These are phyloP conservation scores for Oryctes rhinoceros DNA, from an alignment of 1,140 invertebrate species.

Conservation along the genomic window DNA sequence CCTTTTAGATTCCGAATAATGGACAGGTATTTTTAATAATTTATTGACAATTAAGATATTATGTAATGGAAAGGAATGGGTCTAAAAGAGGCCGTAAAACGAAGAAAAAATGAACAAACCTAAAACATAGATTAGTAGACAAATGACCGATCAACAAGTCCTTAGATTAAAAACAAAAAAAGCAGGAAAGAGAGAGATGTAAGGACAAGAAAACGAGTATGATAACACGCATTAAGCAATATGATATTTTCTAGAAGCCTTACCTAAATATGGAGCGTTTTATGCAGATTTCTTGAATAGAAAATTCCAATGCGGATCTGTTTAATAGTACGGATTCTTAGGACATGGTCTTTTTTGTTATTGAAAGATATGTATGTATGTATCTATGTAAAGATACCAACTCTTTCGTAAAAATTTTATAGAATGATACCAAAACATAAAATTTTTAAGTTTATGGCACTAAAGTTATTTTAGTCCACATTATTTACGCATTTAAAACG, in stretches of 20 bases:
- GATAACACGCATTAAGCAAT: background rate
- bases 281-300: background rate
- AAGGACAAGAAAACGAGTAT: background rate
- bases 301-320: background rate
- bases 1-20: conserved; percentile 37
- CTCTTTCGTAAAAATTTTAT: too few species aligned
- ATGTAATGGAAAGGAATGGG: conserved; percentile 36
- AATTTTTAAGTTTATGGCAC: too few species aligned
- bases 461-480: too few species aligned
- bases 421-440: too few species aligned
- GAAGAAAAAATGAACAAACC: conserved; percentile 9
- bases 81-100: conserved; percentile 20
- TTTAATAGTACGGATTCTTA: too few species aligned
- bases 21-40: conserved; percentile 39
- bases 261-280: background rate
- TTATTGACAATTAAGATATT: conserved; percentile 42
- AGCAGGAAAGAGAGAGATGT: background rate
- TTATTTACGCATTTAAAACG: too few species aligned
- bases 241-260: background rate
- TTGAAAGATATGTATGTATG: too few species aligned
- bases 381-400: too few species aligned
- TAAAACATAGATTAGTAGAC: conserved; percentile 29
- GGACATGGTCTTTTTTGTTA: too few species aligned
- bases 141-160: conserved; percentile 28
- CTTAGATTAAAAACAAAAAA: conserved; percentile 7